Evolutionary conservation across 2,888 invertebrate species (phyloP).

Genomic region (Serripes groenlandicus): DNA sequence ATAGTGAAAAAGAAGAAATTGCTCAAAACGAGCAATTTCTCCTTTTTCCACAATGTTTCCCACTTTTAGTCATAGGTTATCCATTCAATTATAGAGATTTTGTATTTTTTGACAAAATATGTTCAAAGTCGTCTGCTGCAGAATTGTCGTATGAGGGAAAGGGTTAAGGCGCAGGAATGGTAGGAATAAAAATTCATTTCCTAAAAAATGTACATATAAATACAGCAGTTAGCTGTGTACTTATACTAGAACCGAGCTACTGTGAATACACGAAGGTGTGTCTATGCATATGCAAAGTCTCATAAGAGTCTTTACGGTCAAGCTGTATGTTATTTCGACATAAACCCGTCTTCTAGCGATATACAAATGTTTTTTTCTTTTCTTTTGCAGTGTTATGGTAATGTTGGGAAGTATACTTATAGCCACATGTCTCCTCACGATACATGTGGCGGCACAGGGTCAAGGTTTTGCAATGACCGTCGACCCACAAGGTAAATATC

Average conservation of each 20-base stretch:
- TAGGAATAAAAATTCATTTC: too few relatives aligned
- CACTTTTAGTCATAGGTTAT: too few relatives aligned
- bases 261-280: too few relatives aligned
- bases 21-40: background rate
- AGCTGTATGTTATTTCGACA: too few relatives aligned
- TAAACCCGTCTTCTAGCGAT: too few relatives aligned
- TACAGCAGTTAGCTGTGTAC: too few relatives aligned
- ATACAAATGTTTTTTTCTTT: background rate
- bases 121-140: background rate
- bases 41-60: background rate
- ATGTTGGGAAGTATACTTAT: background rate
- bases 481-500: slow-evolving; percentile 53
- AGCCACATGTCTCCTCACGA: background rate
- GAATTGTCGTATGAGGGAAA: background rate
- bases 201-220: background rate
- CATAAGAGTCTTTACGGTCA: too few relatives aligned
- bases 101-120: too few relatives aligned
- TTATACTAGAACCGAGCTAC: too few relatives aligned
- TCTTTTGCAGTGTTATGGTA: background rate
- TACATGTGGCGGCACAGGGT: slow-evolving; percentile 24
- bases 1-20: background rate
- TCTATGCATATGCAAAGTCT: too few relatives aligned
- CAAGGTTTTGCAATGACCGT: slow-evolving; percentile 32
- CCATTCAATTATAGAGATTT: too few relatives aligned
- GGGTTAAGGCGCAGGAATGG: background rate